Evolutionary conservation across 2,888 invertebrate genomes (phyloP), one percentile per base, ranked within the genome.

Genomic region (Gerris lacustris): DNA sequence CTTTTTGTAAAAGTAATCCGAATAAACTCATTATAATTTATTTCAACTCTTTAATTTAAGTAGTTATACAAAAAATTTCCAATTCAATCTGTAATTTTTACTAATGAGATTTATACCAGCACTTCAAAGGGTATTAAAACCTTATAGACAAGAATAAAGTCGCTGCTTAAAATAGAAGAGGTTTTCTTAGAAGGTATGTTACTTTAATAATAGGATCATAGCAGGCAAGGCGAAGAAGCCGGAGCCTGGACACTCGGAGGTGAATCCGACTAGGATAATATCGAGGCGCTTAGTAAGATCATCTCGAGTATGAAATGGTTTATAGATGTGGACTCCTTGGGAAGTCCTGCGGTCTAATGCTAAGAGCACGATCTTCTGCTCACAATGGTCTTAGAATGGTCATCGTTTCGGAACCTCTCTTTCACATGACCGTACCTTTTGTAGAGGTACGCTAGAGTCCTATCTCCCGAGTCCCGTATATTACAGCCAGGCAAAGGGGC

Each of bases 311-410:
- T 15, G 55, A 55, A 55, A 15, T 55, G 15, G 2, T 55, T 55
- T 55, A 55, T 55, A 55, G 55, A 55, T 55, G 9, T 15, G 15
- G 55, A 55, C 55, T 55, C 4, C 55, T 55, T 55, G 55, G 55
- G 55, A 55, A 55, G 55, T 55, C 55, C 55, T 55, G 15, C 15
- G 15, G 55, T 55, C 11, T 55, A 55, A 55, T 55, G 55, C 55
- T 55, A 1, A 11, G 15, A 55, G 55, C 55, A 55, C 55, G 55
- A 55, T 31, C 55, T 55, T 55, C 55, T 55, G 9, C 15, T 11
- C 15, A 55, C 55, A 55, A 55, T 55, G 55, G 55, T 55, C 55
- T 55, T 55, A 55, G 55, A 55, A 55, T 55, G 55, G 55, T 55
- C 55, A 55, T 55, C 55, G 55, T 55, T 55, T 55, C 9, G 2